Evolutionary conservation across 30 jellyfish, hydroid and myxozoan species (phyloP), one percentile per base, ranked within the genome.

Genomic region (Catostylus mosaicus): DNA sequence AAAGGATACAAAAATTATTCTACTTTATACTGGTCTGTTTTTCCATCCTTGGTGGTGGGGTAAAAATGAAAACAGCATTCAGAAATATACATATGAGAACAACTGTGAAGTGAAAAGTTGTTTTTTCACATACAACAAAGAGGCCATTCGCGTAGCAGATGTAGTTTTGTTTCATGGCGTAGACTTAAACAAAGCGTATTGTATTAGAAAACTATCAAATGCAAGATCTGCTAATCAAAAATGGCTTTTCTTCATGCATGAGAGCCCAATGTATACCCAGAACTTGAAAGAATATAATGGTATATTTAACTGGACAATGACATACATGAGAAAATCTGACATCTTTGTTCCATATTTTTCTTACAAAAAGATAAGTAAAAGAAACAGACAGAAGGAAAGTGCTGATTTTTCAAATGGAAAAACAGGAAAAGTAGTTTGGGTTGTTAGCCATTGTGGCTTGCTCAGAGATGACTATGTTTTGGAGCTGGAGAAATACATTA

Each of bases 301-400:
- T 26, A 68, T 88, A 29, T 95, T 95, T 67, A 95, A 95, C 64
- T 89, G 97, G 99, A 95, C 99, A 24, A 95, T 95, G 99, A 88
- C 97, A 1, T 95, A 89, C 70, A 83, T 82, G 91, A 86, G 67
- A 18, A 68, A 76, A 66, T 95, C 99, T 0, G 99, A 95, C 30
- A 75, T 95, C 11, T 86, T 48, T 67, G 91, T 83, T 33, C 97
- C 99, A 1, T 95, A 95, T 73, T 95, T 73, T 69, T 75, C 96
- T 11, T 89, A 37, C 63, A 66, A 75, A 0, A 32, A 52, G 33
- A 31, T 78, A 18, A 46, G 40, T n/a, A n/a, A 32, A 27, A 23
- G 8, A 26, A 80, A 68, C 22, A 78, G 48, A 2, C 73, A 29
- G 9, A 87, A 88, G 22, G 68, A 18, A 19, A 51, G 66, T 31